A percentile compares a stretch with the other conserved stretches of the same genome.
Evolutionary conservation across 1,140 invertebrate species (phyloP).

Genomic region (Halyomorpha halys): DNA sequence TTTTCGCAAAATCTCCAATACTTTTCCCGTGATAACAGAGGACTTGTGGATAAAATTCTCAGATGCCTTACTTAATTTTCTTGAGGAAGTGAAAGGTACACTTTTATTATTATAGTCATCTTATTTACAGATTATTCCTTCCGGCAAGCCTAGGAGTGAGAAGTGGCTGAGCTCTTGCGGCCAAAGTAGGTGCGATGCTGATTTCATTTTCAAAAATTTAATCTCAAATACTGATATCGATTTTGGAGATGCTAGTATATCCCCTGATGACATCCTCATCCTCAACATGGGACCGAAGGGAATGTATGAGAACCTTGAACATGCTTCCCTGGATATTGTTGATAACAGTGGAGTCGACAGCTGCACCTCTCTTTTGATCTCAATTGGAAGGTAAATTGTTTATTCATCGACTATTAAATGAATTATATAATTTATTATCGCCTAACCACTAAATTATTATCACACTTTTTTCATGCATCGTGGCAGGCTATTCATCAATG

Average conservation of each 20-base stretch:
- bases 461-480: conserved; percentile 7
- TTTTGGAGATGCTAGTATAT: not conserved
- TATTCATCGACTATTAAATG: too few species aligned
- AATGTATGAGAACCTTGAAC: not conserved
- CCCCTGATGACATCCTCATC: not conserved
- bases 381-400: not conserved
- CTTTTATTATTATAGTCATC: too few species aligned
- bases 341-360: not conserved
- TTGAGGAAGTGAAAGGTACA: too few species aligned
- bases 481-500: conserved; percentile 30
- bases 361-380: not conserved
- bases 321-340: not conserved
- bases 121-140: not conserved
- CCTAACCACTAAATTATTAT: too few species aligned
- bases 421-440: too few species aligned
- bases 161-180: not conserved
- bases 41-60: too few species aligned
- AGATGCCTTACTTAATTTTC: too few species aligned
- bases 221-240: not conserved
- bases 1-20: too few species aligned
- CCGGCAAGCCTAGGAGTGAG: not conserved
- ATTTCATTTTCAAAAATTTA: not conserved
- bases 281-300: not conserved
- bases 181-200: not conserved
- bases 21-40: too few species aligned